Evolutionary conservation across 2,888 invertebrate genomes (phyloP), one percentile per base, ranked within the genome.

Genomic region (Tenthredo notha): DNA sequence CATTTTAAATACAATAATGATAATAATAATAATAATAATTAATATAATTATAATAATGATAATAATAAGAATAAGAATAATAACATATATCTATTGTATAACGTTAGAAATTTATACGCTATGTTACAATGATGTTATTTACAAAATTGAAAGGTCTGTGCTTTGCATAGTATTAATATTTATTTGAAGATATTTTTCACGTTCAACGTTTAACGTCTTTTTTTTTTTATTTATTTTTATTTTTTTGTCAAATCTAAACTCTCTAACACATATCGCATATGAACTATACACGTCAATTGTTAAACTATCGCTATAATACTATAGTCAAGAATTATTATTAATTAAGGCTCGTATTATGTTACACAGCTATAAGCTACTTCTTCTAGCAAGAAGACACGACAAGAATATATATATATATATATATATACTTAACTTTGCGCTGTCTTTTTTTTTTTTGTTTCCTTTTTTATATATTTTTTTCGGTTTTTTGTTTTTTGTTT

Each of bases 1-100:
- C 90, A 89, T 90, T 91, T 91, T 90, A 91, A 91, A 92, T 91
- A 92, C 90, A 90, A 90, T 91, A 89, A 87, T 88, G 88, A 90
- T 85, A 88, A 88, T 89, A 87, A 87, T 87, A 87, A 25, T 84
- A 88, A 88, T 89, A 88, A 88, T 90, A 89, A 88, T 88, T 37
- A 65, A 84, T 77, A 67, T 89, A 86, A 88, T 87, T 80, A 37
- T 86, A 88, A 88, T 85, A 88, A 88, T 89, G 88, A 88, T 29
- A 29, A 84, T 84, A 29, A 58, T 89, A 85, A 86, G 85, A 78
- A 86, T 89, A 88, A 85, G 87, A 87, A 54, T 54, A 77, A 77
- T 77, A 77, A 50, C 47, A 33, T 75, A 33, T 75, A 75, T 21
- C 25, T 50, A 50, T 37, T 58, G 21, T 21, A 80, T 80, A 80